Percentiles rank a stretch among this genome's conserved stretches.
These are phyloP conservation scores for Equus quagga DNA, from an alignment of 2,113 vertebrate species.

Conservation along the genomic window DNA sequence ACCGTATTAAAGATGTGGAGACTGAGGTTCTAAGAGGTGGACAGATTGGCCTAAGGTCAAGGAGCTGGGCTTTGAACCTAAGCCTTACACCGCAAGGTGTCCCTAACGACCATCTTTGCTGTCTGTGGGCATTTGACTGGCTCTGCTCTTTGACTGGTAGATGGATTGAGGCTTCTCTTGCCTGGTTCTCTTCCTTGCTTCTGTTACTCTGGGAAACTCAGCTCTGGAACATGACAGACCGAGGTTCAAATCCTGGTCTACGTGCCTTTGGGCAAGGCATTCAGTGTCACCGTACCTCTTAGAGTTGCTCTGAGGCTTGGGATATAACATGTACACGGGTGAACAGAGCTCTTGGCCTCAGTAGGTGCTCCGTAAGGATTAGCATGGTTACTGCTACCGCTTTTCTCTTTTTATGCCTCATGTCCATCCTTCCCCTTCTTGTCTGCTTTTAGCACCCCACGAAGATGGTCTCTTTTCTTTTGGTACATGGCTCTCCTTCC, in stretches of 20 bases:
- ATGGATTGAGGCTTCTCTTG: not conserved
- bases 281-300: not conserved
- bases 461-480: rapidly evolving
- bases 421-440: not conserved
- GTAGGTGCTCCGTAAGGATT: not conserved
- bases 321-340: too few relatives aligned
- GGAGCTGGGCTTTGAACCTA: not conserved
- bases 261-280: not conserved
- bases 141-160: not conserved
- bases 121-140: not conserved
- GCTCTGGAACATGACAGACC: not conserved
- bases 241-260: not conserved
- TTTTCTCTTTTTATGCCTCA: not conserved
- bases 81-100: not conserved
- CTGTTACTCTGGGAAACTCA: not conserved
- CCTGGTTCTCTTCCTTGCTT: not conserved
- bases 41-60: not conserved
- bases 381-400: not conserved
- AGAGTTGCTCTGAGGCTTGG: not conserved
- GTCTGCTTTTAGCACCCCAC: not conserved
- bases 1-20: not conserved
- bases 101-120: not conserved
- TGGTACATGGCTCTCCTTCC: not conserved
- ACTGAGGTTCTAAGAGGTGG: not conserved
- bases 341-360: not conserved